These are phyloP conservation scores for Notothenia rossii DNA, from an alignment of 2,113 vertebrate genomes.

Conservation along the genomic window DNA sequence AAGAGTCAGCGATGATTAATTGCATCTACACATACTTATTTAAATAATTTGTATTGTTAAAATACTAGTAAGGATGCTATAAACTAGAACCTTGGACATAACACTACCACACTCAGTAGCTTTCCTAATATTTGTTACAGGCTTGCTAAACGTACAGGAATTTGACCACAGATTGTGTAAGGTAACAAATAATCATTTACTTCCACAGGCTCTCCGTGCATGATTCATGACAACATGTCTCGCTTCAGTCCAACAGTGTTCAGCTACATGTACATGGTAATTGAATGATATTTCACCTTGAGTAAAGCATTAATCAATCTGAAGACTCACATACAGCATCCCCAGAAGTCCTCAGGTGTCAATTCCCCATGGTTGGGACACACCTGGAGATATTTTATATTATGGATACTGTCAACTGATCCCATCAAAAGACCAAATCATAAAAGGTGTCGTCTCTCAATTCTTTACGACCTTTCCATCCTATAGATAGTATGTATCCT, in stretches of 20 bases:
- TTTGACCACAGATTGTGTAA: slow-evolving; percentile 3
- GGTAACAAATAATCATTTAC: slow-evolving; percentile 29
- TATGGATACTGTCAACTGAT: slow-evolving; percentile 7
- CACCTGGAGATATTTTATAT: neutral
- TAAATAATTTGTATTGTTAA: too few species aligned
- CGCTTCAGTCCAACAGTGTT: slow-evolving; percentile 76
- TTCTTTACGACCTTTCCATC: neutral
- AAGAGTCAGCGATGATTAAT: too few species aligned
- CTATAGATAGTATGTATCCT: too few species aligned
- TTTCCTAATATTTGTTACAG: slow-evolving; percentile 12
- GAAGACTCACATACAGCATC: neutral
- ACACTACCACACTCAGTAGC: slow-evolving; percentile 1
- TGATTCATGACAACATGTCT: slow-evolving; percentile 78
- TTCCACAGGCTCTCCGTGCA: slow-evolving; percentile 40
- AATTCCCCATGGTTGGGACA: neutral
- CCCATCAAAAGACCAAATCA: neutral
- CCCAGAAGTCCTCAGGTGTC: neutral
- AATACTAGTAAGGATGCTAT: too few species aligned
- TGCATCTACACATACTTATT: too few species aligned
- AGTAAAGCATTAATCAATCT: slow-evolving; percentile 77
- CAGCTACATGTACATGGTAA: slow-evolving; percentile 81
- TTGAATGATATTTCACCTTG: slow-evolving; percentile 84
- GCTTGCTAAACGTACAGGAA: slow-evolving; percentile 2
- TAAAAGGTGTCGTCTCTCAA: neutral
- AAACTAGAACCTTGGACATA: neutral